These are phyloP conservation scores for Megalopta genalis DNA, from an alignment of 1,140 invertebrate species.

Conservation along the genomic window DNA sequence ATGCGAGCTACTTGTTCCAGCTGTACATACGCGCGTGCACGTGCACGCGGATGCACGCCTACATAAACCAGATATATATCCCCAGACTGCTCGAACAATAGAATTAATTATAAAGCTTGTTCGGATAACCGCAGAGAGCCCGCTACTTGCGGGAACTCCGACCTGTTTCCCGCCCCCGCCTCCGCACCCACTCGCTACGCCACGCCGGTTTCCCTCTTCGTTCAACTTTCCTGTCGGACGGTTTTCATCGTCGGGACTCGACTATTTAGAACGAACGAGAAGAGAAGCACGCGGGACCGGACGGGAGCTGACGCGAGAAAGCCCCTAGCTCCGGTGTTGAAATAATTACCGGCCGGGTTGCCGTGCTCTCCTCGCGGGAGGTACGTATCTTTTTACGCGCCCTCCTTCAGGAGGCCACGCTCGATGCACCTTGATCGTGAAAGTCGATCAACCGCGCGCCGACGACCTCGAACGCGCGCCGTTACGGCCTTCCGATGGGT, in stretches of 20 bases:
- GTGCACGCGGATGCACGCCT: background rate
- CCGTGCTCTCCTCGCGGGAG: constrained; percentile 7
- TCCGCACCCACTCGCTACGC: background rate
- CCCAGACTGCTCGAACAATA: constrained; percentile 69
- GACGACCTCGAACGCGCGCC: background rate
- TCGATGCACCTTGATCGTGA: background rate
- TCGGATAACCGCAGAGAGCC: constrained; percentile 68
- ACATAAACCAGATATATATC: background rate
- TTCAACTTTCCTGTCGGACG: background rate
- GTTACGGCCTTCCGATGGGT: background rate
- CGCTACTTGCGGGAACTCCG: constrained; percentile 67
- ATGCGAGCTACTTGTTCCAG: no score
- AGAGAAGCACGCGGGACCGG: background rate
- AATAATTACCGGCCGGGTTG: constrained; percentile 46
- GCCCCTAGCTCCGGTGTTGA: constrained; percentile 40
- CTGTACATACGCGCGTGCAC: background rate
- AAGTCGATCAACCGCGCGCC: background rate
- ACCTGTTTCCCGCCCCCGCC: background rate
- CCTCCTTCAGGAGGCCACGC: background rate
- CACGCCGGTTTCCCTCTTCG: background rate
- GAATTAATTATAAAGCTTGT: constrained; percentile 77
- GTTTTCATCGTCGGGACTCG: constrained; percentile 14
- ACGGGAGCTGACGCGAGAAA: constrained; percentile 61
- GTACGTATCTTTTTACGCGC: constrained; percentile 17
- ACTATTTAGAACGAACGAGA: background rate